A percentile compares a stretch with the other conserved stretches of the same genome.
Evolutionary conservation across 2,113 vertebrate species (phyloP).

Genomic region (Takifugu bimaculatus): DNA sequence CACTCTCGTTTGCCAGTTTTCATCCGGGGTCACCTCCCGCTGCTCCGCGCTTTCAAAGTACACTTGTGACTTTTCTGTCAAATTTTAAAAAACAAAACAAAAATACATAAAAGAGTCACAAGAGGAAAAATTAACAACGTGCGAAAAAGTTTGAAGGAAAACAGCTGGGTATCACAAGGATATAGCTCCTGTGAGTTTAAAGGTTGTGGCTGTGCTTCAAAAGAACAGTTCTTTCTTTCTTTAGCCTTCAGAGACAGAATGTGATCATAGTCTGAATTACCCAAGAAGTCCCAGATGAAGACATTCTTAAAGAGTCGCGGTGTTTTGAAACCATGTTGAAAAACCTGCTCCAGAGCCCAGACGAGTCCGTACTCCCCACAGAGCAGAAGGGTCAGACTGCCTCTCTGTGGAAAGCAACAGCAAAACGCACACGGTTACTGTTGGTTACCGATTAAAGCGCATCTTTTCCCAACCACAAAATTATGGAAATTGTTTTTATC

Average conservation of each 20-base stretch:
- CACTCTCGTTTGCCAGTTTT: constrained; percentile 92
- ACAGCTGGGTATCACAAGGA: not conserved
- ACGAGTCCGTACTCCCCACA: constrained; percentile 96
- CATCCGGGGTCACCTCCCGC: constrained; percentile 82
- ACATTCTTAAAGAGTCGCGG: constrained; percentile 97
- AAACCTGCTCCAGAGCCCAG: constrained; percentile 94
- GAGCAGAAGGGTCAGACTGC: constrained; percentile 90
- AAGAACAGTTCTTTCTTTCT: not conserved
- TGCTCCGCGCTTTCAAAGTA: constrained; percentile 92
- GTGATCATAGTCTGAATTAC: constrained; percentile 57
- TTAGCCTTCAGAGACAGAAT: not conserved
- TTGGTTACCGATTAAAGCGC: not conserved
- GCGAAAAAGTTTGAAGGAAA: too few species aligned
- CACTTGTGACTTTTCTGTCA: constrained; percentile 92
- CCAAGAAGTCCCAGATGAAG: constrained; percentile 98
- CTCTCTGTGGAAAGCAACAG: constrained; percentile 69
- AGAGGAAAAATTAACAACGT: not conserved
- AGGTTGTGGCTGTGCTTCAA: not conserved
- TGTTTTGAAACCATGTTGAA: constrained; percentile 96
- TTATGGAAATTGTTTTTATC: too few species aligned
- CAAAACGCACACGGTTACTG: not conserved
- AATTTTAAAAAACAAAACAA: constrained; percentile 25
- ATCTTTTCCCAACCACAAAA: too few species aligned
- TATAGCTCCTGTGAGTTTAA: too few species aligned
- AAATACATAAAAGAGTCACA: not conserved